A percentile compares a stretch with the other conserved stretches of the same genome.
These are phyloP conservation scores for Apus apus DNA, from an alignment of 2,113 vertebrate species.

Conservation along the genomic window DNA sequence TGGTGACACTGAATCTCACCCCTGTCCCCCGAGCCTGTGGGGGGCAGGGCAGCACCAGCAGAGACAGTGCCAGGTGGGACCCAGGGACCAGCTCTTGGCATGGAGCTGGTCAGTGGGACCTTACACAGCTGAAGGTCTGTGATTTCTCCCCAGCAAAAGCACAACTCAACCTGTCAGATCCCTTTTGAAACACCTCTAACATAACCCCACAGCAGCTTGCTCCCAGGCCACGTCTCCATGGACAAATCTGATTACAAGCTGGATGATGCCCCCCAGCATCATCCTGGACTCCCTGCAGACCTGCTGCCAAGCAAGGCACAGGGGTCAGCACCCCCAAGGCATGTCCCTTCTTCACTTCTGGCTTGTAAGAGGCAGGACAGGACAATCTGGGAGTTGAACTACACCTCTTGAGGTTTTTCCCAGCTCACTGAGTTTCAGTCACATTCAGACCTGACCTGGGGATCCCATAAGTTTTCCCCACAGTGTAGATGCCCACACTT, in stretches of 20 bases:
- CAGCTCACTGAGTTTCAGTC: not conserved
- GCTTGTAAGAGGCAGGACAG: not conserved
- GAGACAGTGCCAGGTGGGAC: not conserved
- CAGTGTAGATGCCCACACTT: accelerated
- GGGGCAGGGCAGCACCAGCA: not conserved
- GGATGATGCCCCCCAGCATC: not conserved
- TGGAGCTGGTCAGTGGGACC: not conserved
- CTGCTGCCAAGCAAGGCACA: not conserved
- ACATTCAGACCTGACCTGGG: not conserved
- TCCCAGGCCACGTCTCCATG: not conserved
- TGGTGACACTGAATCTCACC: not conserved
- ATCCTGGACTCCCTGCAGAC: not conserved
- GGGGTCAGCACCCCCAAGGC: not conserved
- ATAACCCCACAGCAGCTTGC: not conserved
- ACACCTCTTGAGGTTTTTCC: not conserved
- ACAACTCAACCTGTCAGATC: not conserved
- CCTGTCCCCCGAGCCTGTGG: accelerated
- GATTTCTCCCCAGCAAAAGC: not conserved
- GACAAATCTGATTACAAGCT: not conserved
- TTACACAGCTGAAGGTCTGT: not conserved
- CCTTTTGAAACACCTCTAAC: not conserved
- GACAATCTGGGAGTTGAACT: not conserved
- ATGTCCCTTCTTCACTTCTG: not conserved
- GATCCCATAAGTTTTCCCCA: not conserved
- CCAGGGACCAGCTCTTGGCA: not conserved